Base-by-base conservation (phyloP, 2,797 vertebrate genomes). In the Bradypodion pumilum region DNA sequence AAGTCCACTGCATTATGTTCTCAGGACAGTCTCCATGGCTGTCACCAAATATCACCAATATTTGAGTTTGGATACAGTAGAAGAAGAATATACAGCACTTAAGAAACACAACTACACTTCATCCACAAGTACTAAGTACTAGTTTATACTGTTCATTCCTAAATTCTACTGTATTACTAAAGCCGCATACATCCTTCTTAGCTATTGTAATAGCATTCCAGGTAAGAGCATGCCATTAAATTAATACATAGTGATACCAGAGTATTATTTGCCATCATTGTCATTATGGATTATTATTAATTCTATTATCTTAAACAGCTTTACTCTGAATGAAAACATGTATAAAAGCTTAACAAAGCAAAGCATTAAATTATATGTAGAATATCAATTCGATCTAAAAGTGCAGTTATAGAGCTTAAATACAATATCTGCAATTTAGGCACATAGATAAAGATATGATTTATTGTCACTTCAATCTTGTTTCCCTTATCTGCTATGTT, bases 391-490 rank as follows among this genome's bases (percentile, higher is more conserved):
- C 37, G 65, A n/a, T 46, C 37, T 78, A 23, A 74, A 83, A 69
- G 46, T 27, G 23, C 16, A 13, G 13, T 23, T 1, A 23, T 0
- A 6, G 0, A 7, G 16, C 12, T 9, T n/a, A 29, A 2, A n/a
- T 42, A n/a, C 1, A 5, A 0, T 23, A 2, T 27, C 15, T 0
- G 37, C 52, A 35, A 6, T 32, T 0, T 0, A 1, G 52, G n/a
- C 23, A 35, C 32, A 13, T 0, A 0, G 32, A 42, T 7, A 81
- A 81, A 7, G 77, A 0, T 37, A 63, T 40, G 0, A 1, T 65
- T 68, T 2, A 0, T 27, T 69, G 16, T 0, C 15, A 46, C 46
- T 60, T 23, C 40, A 35, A 42, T 16, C 15, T 35, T 77, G 37
- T n/a, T 19, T 10, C 2, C 15, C 29, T 63, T 46, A 0, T 56